phyloP scores from a whole-genome alignment of 2,113 vertebrate species.

The Alectura lathami region DNA sequence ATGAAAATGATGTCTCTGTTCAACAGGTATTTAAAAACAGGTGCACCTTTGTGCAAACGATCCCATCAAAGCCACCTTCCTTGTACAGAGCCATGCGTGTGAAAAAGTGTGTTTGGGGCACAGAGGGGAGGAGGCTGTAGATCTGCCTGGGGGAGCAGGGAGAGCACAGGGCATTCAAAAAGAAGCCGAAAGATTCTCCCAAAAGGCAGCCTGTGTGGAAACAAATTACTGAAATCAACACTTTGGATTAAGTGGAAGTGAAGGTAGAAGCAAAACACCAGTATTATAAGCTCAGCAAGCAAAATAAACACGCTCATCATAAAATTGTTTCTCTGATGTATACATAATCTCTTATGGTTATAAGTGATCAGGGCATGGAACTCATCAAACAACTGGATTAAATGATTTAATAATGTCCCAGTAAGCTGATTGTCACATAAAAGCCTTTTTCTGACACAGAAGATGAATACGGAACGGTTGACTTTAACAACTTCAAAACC shows the following conservation, averaged over 20 bases:
- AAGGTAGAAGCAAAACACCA: not conserved
- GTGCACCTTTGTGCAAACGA: rapidly evolving
- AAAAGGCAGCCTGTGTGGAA: not conserved
- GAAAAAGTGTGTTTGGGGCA: not conserved
- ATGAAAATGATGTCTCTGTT: not conserved
- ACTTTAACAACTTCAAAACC: conserved; percentile 13
- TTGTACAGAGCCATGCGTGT: not conserved
- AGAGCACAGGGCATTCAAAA: not conserved
- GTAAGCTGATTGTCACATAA: conserved; percentile 22
- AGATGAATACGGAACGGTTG: not conserved
- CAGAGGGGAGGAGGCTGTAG: not conserved
- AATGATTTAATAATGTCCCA: conserved; percentile 14
- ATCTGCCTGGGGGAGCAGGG: rapidly evolving
- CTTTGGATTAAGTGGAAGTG: not conserved
- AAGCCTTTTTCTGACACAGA: not conserved
- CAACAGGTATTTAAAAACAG: not conserved
- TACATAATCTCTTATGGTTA: not conserved
- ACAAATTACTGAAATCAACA: not conserved
- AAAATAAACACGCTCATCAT: not conserved
- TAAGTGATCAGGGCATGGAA: not conserved
- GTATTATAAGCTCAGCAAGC: not conserved
- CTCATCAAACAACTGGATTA: conserved; percentile 22
- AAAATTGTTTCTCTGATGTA: not conserved
- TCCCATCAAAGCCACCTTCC: not conserved
- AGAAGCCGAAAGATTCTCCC: not conserved